Evolutionary conservation across 2,888 invertebrate species (phyloP), one percentile per base, ranked within the genome.

Genomic region (Spilosoma lubricipeda): DNA sequence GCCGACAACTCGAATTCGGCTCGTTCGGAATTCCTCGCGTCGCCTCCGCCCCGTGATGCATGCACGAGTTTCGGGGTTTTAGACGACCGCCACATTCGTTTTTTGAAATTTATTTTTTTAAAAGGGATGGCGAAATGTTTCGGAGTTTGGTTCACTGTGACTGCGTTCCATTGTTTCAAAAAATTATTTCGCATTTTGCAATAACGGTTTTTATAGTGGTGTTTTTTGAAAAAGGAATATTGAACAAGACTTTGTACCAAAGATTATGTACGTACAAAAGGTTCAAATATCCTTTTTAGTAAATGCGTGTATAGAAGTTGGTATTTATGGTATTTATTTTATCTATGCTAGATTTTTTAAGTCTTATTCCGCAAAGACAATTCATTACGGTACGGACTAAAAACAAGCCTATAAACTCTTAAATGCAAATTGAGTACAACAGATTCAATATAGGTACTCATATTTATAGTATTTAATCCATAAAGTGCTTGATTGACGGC

Each of bases 1-100:
- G 92, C 92, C 91, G 90, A 89, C 92, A 88, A 91, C 89, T 91
- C 89, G 90, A 90, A 91, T 92, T 92, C 89, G 91, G 92, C 88
- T 86, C 89, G 92, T 87, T 87, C 90, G 93, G 93, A 92, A 94
- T 94, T 92, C 94, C 92, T 91, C 85, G 89, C 92, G 90, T 91
- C 93, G 93, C 94, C 93, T 91, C 88, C 89, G 86, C 89, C 86
- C 89, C 90, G 90, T 92, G 92, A 92, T 91, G 92, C 92, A 91
- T 89, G 88, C 89, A 84, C 87, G 79, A 84, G 86, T 80, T 85
- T 84, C 72, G 82, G 85, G 81, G 82, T 84, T 86, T 81, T 79
- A 73, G 74, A 70, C 67, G 77, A 78, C 77, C 77, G 73, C 75
- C 77, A 63, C 56, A 71, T 59, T 71, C 70, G 67, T 15, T 75